Conservation (phyloP, 2,888 invertebrate genomes). For the Agriopis marginaria region DNA sequence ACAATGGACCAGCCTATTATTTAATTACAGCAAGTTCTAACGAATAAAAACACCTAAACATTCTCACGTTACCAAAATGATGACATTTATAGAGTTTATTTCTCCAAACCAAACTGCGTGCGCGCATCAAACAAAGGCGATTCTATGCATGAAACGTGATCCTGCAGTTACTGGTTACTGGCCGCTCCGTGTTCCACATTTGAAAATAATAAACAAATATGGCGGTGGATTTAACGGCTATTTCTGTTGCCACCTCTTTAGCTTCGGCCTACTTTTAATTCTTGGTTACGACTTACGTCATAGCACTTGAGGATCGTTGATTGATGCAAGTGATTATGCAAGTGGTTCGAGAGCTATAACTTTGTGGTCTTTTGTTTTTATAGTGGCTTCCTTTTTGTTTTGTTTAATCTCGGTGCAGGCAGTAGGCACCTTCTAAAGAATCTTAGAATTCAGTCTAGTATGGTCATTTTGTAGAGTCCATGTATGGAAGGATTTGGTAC, state of each 20-base stretch:
- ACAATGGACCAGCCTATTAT: slow-evolving; percentile 3
- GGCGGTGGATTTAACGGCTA: slow-evolving; percentile 35
- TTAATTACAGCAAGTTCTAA: slow-evolving; percentile 11
- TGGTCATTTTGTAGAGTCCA: no score
- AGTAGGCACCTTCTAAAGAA: no score
- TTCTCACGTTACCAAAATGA: slow-evolving; percentile 26
- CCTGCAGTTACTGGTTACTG: slow-evolving; percentile 28
- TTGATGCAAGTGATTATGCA: slow-evolving; percentile 34
- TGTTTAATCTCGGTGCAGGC: background rate
- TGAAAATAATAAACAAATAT: slow-evolving; percentile 44
- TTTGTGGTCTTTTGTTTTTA: slow-evolving; percentile 17
- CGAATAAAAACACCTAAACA: slow-evolving; percentile 17
- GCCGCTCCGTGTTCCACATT: slow-evolving; percentile 40
- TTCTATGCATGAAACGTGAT: slow-evolving; percentile 28
- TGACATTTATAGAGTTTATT: slow-evolving; percentile 21
- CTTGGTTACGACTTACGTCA: slow-evolving; percentile 43
- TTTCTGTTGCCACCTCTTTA: slow-evolving; percentile 33
- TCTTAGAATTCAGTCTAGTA: no score
- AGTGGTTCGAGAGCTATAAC: slow-evolving; percentile 15
- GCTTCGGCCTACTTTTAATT: slow-evolving; percentile 36
- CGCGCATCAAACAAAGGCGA: slow-evolving; percentile 31
- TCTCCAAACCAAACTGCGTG: slow-evolving; percentile 12
- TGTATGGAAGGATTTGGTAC: no score
- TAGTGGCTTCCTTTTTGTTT: slow-evolving; percentile 1
- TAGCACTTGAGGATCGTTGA: slow-evolving; percentile 31